Evolutionary conservation across 2,888 invertebrate genomes (phyloP).

Genomic region (Adela reaumurella): DNA sequence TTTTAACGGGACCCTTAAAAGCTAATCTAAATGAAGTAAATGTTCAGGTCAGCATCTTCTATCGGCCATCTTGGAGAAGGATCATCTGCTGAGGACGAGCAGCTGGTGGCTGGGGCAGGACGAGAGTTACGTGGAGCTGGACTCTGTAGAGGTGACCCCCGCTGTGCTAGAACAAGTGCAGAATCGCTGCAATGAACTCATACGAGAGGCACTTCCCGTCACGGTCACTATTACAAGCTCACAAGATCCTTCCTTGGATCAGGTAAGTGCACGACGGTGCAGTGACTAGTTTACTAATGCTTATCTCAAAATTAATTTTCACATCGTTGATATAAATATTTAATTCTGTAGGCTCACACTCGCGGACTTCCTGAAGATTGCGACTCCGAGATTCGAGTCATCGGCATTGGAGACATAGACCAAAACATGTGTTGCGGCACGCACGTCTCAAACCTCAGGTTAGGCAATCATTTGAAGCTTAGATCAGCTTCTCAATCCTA

Average conservation of each 20-base stretch:
- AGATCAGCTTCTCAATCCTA: no score
- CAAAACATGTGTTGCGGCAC: slow-evolving; percentile 87
- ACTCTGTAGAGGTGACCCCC: slow-evolving; percentile 46
- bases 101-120: slow-evolving; percentile 83
- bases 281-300: no score
- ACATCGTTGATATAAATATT: no score
- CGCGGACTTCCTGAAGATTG: slow-evolving; percentile 79
- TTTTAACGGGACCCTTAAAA: no score
- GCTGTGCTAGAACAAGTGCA: slow-evolving; percentile 60
- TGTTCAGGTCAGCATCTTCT: slow-evolving; percentile 74
- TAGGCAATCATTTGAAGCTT: no score
- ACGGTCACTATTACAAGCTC: slow-evolving; percentile 59
- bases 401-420: slow-evolving; percentile 73
- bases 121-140: slow-evolving; percentile 68
- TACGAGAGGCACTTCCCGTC: slow-evolving; percentile 62
- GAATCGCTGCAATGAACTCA: slow-evolving; percentile 62
- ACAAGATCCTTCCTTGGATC: slow-evolving; percentile 56
- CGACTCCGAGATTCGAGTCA: slow-evolving; percentile 69
- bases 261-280: no score
- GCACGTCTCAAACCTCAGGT: slow-evolving; percentile 72
- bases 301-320: no score
- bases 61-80: slow-evolving; percentile 70
- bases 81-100: slow-evolving; percentile 65
- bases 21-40: no score
- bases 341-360: slow-evolving; percentile 58